Evolutionary conservation across 2,888 invertebrate species (phyloP), one percentile per base, ranked within the genome.

Genomic region (Arctia plantaginis): DNA sequence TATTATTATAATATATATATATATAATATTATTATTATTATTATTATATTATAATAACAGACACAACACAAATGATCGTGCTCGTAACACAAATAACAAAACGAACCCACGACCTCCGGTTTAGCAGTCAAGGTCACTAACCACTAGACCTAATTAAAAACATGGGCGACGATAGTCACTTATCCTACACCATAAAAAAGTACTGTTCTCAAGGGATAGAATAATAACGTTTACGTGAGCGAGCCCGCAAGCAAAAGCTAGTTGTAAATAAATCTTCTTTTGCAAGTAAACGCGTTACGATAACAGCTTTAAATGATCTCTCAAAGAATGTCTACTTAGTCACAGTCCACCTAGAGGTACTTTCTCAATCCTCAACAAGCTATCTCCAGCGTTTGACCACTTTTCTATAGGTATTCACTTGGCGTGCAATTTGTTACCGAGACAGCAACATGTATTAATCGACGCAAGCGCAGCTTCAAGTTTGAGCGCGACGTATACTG

Each of bases 331-430:
- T 44, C n/a, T 44, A 71, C 35, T 71, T 71, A 71, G 47, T 71
- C 44, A 64, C 15, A 27, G 35, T 64, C 47, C 47, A 23, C 6
- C 10, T 39, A 65, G 44, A 44, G 33, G n/a, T n/a, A 51, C 55
- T 59, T 69, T 68, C 72, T 65, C 67, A 66, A 66, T 70, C 33
- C 62, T 51, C 72, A 65, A 66, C 74, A 74, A 75, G 72, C 64
- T 67, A 74, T 74, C 51, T 68, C 20, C 47, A 62, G 73, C 62
- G 39, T 73, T 66, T 82, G 85, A 82, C 82, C 83, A 67, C 71
- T 71, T 83, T 87, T 84, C 85, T 86, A 89, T 90, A 86, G 88
- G 84, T 85, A 87, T 87, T 89, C 89, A 87, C 86, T 90, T 86
- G 76, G 74, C 77, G 82, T 80, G 84, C 90, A 90, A 91, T 91